Percentiles rank a stretch among this genome's conserved stretches.
Evolutionary conservation across 2,113 vertebrate genomes (phyloP).

Genomic region (Spermophilus dauricus): DNA sequence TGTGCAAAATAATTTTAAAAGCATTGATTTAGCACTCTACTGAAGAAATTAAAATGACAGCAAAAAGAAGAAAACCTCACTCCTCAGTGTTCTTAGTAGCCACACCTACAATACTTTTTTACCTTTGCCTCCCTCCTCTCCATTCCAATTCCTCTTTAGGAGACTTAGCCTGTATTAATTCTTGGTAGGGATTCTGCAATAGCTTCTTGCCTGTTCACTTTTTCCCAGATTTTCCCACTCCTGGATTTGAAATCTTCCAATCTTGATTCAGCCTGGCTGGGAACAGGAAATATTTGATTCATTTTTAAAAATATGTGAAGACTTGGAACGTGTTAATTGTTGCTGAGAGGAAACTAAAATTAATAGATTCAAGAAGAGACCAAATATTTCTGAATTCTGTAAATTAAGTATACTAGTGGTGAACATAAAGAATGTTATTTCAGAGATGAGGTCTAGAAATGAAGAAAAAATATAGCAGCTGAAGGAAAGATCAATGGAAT

Average conservation of each 20-base stretch:
- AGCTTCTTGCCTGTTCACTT: background rate
- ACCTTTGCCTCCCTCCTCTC: background rate
- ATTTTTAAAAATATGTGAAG: background rate
- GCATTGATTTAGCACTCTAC: background rate
- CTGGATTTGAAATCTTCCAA: background rate
- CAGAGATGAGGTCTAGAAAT: constrained; percentile 5
- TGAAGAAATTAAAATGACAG: background rate
- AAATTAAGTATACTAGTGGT: background rate
- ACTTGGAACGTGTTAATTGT: constrained; percentile 1
- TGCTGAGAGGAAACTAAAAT: constrained; percentile 36
- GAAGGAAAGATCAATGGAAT: constrained; percentile 56
- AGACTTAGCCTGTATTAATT: background rate
- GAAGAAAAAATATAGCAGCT: background rate
- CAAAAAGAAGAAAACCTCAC: background rate
- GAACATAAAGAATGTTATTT: constrained; percentile 10
- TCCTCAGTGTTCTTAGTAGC: background rate
- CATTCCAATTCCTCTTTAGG: background rate
- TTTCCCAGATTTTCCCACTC: background rate
- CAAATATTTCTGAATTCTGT: constrained; percentile 36
- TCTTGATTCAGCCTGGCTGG: background rate
- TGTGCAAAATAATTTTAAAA: background rate
- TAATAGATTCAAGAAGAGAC: background rate
- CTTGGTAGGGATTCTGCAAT: background rate
- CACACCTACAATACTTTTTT: background rate
- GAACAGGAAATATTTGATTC: background rate